phyloP scores from a whole-genome alignment of 1,140 invertebrate species.

The Belonocnema kinseyi region DNA sequence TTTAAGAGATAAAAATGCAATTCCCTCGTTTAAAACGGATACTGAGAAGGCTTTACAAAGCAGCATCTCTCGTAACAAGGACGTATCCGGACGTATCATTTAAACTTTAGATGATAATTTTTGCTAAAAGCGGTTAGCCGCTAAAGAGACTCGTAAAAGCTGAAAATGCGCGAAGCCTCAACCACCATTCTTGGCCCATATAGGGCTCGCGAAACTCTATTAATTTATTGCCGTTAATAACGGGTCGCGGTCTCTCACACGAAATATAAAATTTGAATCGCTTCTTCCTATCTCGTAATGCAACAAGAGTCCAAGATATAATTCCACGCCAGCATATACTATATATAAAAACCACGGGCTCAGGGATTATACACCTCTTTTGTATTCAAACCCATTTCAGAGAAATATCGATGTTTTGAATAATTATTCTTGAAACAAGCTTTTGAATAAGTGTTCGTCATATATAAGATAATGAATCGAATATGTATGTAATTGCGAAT shows the following conservation, averaged over 20 bases:
- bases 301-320: neutral
- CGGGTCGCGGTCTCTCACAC: constrained; percentile 16
- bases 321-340: neutral
- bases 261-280: constrained; percentile 12
- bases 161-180: constrained; percentile 7
- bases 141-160: constrained; percentile 30
- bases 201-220: constrained; percentile 17
- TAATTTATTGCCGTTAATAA: constrained; percentile 49
- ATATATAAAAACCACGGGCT: neutral
- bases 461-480: neutral
- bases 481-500: constrained; percentile 15
- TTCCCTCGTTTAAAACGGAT: neutral
- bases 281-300: neutral
- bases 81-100: constrained; percentile 34
- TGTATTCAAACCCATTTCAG: too few relatives aligned
- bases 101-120: too few relatives aligned
- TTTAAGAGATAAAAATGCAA: neutral
- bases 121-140: neutral
- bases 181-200: constrained; percentile 4
- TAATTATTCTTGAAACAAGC: too few relatives aligned
- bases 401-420: too few relatives aligned
- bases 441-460: too few relatives aligned
- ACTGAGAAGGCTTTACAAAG: neutral
- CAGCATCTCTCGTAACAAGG: neutral
- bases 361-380: too few relatives aligned